phyloP scores from a whole-genome alignment of 2,113 vertebrate genomes.

The Sisor rabdophorus region DNA sequence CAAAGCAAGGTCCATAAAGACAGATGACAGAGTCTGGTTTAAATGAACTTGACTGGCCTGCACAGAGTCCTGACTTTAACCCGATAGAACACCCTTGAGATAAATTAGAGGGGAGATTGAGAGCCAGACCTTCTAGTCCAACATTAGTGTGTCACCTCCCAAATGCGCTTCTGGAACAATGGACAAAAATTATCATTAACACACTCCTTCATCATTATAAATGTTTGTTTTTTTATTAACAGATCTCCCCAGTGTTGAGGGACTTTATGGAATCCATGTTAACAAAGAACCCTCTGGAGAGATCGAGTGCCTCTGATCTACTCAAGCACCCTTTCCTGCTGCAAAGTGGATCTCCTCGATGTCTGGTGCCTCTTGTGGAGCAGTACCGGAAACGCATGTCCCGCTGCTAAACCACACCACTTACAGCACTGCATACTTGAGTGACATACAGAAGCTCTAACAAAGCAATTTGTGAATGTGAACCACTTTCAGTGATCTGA shows the following conservation, averaged over 20 bases:
- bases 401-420: constrained; percentile 50
- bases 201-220: not conserved
- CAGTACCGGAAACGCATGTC: constrained; percentile 77
- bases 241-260: constrained; percentile 84
- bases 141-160: no score
- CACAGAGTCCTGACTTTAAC: no score
- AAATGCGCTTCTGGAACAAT: no score
- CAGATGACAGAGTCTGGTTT: no score
- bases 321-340: constrained; percentile 87
- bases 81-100: no score
- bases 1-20: no score
- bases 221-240: not conserved
- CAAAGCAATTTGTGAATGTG: not conserved
- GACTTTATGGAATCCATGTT: constrained; percentile 88
- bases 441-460: not conserved
- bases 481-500: constrained; percentile 1
- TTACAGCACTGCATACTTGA: not conserved
- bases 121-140: no score
- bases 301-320: constrained; percentile 77
- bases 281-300: constrained; percentile 73
- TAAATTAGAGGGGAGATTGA: no score
- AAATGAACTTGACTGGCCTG: no score
- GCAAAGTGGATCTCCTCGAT: constrained; percentile 77
- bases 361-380: constrained; percentile 86
- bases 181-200: no score